phyloP scores from a whole-genome alignment of 2,888 invertebrate genomes.

The Acleris cristana region DNA sequence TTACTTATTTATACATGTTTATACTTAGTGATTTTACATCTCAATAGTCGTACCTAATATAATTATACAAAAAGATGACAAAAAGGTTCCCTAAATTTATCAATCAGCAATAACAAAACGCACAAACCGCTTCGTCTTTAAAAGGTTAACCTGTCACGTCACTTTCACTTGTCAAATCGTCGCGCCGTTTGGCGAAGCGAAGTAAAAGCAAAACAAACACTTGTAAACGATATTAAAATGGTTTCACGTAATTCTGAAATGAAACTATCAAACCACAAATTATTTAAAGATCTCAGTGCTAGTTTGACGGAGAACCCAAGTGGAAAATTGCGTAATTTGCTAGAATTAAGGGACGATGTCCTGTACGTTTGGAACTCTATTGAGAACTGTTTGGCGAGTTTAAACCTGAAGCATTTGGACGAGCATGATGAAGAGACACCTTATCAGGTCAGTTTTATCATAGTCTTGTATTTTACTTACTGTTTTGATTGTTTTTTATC shows the following conservation, averaged over 20 bases:
- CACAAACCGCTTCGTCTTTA: background rate
- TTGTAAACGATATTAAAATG: conserved; percentile 66
- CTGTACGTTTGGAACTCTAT: conserved; percentile 87
- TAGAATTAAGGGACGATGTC: conserved; percentile 86
- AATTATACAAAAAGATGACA: no score
- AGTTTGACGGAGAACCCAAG: conserved; percentile 77
- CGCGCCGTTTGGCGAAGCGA: conserved; percentile 7
- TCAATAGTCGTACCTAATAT: no score
- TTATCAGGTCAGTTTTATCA: conserved; percentile 81
- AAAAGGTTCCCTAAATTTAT: background rate
- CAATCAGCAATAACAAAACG: conserved; percentile 21
- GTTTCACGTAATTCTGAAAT: conserved; percentile 83
- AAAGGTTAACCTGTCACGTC: conserved; percentile 15
- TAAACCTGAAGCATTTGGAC: conserved; percentile 83
- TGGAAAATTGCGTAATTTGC: conserved; percentile 85
- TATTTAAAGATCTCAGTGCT: conserved; percentile 84
- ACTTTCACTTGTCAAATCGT: conserved; percentile 14
- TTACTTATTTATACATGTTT: no score
- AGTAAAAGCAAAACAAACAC: conserved; percentile 31
- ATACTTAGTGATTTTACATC: no score
- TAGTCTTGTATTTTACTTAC: conserved; percentile 28
- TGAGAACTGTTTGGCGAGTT: conserved; percentile 85
- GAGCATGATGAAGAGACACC: conserved; percentile 76
- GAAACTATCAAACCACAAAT: conserved; percentile 83
- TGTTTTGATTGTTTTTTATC: background rate